Conservation (phyloP, 2,888 invertebrate species). For the Diploptera punctata region DNA sequence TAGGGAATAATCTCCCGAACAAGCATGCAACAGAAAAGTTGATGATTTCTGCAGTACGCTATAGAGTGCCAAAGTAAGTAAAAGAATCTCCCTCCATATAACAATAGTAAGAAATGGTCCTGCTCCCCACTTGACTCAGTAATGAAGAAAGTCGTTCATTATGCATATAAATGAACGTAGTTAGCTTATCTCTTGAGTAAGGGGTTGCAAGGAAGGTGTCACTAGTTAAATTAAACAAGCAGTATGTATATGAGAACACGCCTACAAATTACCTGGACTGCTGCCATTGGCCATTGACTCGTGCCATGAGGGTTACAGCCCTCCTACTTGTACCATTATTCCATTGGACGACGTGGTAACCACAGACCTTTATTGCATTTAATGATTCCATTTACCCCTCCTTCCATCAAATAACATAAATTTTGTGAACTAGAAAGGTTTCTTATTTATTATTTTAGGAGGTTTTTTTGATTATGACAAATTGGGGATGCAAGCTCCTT, state of each 20-base stretch:
- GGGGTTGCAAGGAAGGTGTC: neutral
- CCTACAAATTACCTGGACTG: slow-evolving; percentile 28
- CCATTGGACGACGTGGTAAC: neutral
- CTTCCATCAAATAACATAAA: no score
- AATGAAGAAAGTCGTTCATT: neutral
- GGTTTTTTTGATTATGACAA: neutral
- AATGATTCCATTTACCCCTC: neutral
- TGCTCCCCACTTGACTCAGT: no score
- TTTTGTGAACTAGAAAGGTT: neutral
- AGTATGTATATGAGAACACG: slow-evolving; percentile 12
- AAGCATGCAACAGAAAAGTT: no score
- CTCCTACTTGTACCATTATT: neutral
- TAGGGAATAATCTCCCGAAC: no score
- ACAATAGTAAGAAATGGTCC: no score
- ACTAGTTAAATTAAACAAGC: slow-evolving; percentile 1
- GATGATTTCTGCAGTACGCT: no score
- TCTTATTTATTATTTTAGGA: neutral
- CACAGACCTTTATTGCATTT: neutral
- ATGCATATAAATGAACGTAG: slow-evolving; percentile 2
- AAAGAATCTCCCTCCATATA: no score
- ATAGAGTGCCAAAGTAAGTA: no score
- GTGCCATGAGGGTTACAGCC: slow-evolving; percentile 14
- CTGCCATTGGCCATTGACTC: slow-evolving; percentile 23
- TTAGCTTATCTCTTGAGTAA: neutral
- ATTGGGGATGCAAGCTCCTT: no score